phyloP scores from a whole-genome alignment of 2,113 vertebrate species.

The Cyrtonyx montezumae region DNA sequence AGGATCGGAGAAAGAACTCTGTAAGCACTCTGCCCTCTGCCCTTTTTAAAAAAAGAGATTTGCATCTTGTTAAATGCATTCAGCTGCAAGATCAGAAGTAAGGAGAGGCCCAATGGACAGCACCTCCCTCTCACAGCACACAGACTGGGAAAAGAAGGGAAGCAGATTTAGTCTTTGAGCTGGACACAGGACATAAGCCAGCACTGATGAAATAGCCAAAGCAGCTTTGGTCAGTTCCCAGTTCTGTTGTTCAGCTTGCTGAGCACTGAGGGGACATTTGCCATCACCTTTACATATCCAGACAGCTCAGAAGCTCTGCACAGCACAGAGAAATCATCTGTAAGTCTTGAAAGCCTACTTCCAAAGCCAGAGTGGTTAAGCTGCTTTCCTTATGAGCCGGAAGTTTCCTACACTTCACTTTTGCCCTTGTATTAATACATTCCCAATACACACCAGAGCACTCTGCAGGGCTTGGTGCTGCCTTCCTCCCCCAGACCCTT shows the following conservation, averaged over 20 bases:
- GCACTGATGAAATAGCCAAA: background rate
- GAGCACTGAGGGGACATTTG: background rate
- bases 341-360: background rate
- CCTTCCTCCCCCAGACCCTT: background rate
- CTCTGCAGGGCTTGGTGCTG: background rate
- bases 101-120: background rate
- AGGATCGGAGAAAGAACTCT: background rate
- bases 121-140: background rate
- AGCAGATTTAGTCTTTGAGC: background rate
- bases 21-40: background rate
- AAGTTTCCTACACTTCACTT: background rate
- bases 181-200: background rate
- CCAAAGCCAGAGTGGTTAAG: background rate
- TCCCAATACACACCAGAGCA: background rate
- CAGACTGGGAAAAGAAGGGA: background rate
- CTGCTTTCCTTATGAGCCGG: background rate
- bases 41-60: background rate
- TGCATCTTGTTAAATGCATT: slow-evolving; percentile 4
- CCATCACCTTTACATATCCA: background rate
- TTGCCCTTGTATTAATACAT: background rate
- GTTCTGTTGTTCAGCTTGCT: background rate
- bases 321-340: background rate
- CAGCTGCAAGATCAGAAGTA: background rate
- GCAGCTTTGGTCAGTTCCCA: background rate
- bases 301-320: background rate